Evolutionary conservation across 2,113 vertebrate genomes (phyloP).

Genomic region (Nothoprocta pentlandii): DNA sequence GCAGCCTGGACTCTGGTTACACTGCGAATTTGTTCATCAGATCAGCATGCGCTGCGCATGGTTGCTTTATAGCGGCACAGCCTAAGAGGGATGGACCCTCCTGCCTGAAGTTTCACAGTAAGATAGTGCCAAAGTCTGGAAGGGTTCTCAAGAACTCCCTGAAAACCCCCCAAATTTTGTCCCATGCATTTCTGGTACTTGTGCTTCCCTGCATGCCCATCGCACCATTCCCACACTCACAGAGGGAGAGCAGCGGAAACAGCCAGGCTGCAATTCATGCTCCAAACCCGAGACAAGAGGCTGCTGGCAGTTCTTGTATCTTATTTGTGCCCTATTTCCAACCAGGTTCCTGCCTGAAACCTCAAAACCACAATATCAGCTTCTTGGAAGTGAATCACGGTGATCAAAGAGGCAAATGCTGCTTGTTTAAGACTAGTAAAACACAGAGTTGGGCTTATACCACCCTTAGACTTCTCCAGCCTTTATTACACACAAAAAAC

Average conservation of each 20-base stretch:
- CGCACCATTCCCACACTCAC: neutral
- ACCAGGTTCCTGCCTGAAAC: constrained; percentile 31
- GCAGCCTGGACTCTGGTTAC: neutral
- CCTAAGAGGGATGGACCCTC: neutral
- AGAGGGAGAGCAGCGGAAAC: neutral
- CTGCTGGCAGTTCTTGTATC: neutral
- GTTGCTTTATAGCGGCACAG: neutral
- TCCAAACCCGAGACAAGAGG: neutral
- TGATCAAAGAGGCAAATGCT: neutral
- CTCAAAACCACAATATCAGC: constrained; percentile 37
- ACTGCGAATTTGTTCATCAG: neutral
- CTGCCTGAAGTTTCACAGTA: neutral
- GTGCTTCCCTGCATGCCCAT: neutral
- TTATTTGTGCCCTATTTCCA: constrained; percentile 30
- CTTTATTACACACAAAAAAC: neutral
- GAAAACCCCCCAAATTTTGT: neutral
- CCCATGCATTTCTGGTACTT: neutral
- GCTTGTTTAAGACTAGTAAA: constrained; percentile 39
- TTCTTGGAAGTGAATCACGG: neutral
- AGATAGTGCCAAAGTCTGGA: neutral
- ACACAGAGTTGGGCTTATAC: neutral
- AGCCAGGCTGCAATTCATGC: neutral
- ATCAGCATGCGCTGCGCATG: neutral
- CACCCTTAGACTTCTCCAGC: neutral
- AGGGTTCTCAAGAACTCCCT: neutral